Conservation (phyloP, 2,113 vertebrate species). For the Esox niger region DNA sequence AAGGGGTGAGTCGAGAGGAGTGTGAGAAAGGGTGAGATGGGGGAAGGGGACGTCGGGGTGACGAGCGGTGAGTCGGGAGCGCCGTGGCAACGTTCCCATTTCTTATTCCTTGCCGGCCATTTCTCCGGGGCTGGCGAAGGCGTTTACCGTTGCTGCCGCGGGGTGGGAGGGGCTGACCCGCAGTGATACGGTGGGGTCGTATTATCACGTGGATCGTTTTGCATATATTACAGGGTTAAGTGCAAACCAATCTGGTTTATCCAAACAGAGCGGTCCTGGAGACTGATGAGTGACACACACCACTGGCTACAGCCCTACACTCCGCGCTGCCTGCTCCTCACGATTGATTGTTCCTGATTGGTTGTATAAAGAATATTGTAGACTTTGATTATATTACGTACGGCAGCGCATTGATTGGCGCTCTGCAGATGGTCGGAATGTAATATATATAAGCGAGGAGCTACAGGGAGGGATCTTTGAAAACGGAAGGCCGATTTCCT, state of each 20-base stretch:
- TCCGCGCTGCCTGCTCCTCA: slow-evolving; percentile 26
- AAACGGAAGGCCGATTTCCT: slow-evolving; percentile 33
- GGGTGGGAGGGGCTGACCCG: too few relatives aligned
- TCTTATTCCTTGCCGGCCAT: slow-evolving; percentile 70
- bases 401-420: slow-evolving; percentile 56
- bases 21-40: background rate
- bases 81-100: slow-evolving; percentile 54
- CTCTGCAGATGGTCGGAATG: slow-evolving; percentile 55
- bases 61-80: slow-evolving; percentile 28
- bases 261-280: slow-evolving; percentile 71
- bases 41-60: background rate
- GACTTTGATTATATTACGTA: slow-evolving; percentile 76
- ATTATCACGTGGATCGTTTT: slow-evolving; percentile 75
- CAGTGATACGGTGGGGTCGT: too few relatives aligned
- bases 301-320: background rate
- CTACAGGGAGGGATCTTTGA: slow-evolving; percentile 27
- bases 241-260: slow-evolving; percentile 81
- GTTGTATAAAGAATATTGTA: slow-evolving; percentile 73
- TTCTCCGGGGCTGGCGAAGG: slow-evolving; percentile 51
- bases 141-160: slow-evolving; percentile 74
- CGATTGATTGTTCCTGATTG: slow-evolving; percentile 74
- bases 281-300: slow-evolving; percentile 75
- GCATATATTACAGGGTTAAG: slow-evolving; percentile 81
- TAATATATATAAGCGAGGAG: slow-evolving; percentile 23
- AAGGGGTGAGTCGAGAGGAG: background rate